Conservation (phyloP, 37 sponge, comb jelly and placozoan species). For the Diacarnus erythraeanus region DNA sequence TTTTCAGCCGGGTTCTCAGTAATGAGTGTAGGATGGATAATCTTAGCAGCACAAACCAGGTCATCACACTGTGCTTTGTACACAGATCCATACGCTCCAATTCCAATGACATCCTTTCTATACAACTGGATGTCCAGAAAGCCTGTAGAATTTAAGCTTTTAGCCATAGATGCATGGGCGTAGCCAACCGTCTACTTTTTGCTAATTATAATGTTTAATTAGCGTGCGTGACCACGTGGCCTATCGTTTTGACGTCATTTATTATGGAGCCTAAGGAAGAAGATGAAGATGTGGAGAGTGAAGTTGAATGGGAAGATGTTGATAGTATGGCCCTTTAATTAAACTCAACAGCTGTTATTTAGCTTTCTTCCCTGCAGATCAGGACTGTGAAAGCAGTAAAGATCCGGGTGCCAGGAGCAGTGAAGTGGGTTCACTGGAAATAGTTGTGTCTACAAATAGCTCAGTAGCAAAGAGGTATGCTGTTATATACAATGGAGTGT, state of each 20-base stretch:
- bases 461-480: background rate
- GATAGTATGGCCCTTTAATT: background rate
- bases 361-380: background rate
- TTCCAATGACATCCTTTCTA: slow-evolving; percentile 1
- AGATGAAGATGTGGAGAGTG: background rate
- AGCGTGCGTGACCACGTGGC: no score
- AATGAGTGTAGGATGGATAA: slow-evolving; percentile 5
- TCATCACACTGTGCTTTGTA: slow-evolving; percentile 16
- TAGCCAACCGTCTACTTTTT: no score
- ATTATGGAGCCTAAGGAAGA: background rate
- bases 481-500: no score
- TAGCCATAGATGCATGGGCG: no score
- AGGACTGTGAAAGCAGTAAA: no score
- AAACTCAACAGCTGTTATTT: background rate
- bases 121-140: background rate
- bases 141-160: background rate
- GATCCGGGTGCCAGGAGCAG: background rate
- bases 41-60: slow-evolving; percentile 17
- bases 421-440: background rate
- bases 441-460: background rate
- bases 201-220: no score
- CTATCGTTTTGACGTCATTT: background rate
- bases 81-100: slow-evolving; percentile 25
- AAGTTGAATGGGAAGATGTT: slow-evolving; percentile 3
- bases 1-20: background rate